Conservation (phyloP, 30 jellyfish, hydroid and myxozoan genomes). For the Aurelia coerulea region DNA sequence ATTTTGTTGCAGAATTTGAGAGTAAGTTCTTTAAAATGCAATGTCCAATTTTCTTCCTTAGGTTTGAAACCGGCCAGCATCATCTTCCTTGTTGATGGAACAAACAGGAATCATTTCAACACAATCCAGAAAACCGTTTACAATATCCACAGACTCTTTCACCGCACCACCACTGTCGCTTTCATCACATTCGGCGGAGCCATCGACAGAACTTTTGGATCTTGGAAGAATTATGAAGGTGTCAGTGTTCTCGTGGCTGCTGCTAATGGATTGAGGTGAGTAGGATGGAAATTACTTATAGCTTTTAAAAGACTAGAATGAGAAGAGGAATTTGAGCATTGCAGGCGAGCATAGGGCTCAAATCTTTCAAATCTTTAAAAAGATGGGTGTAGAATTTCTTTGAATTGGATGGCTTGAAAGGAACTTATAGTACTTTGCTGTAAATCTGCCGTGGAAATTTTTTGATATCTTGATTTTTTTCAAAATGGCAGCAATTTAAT, state of each 20-base stretch:
- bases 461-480: too few relatives aligned
- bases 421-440: too few relatives aligned
- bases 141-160: slow-evolving; percentile 80
- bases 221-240: slow-evolving; percentile 69
- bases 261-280: slow-evolving; percentile 44
- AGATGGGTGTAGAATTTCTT: too few relatives aligned
- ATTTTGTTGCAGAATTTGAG: too few relatives aligned
- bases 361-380: too few relatives aligned
- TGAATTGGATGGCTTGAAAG: too few relatives aligned
- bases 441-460: too few relatives aligned
- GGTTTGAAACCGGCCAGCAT: slow-evolving; percentile 83
- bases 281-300: background rate
- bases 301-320: too few relatives aligned
- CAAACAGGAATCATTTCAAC: slow-evolving; percentile 90
- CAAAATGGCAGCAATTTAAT: too few relatives aligned
- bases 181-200: slow-evolving; percentile 91
- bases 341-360: too few relatives aligned
- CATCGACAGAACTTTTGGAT: slow-evolving; percentile 65
- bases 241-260: slow-evolving; percentile 23
- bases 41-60: background rate
- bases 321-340: too few relatives aligned
- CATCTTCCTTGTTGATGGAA: slow-evolving; percentile 91
- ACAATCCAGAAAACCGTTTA: slow-evolving; percentile 74
- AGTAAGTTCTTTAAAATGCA: too few relatives aligned
- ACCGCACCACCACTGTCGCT: slow-evolving; percentile 75